Conservation (phyloP, 2,888 invertebrate genomes). For the Zelleria hepariella region DNA sequence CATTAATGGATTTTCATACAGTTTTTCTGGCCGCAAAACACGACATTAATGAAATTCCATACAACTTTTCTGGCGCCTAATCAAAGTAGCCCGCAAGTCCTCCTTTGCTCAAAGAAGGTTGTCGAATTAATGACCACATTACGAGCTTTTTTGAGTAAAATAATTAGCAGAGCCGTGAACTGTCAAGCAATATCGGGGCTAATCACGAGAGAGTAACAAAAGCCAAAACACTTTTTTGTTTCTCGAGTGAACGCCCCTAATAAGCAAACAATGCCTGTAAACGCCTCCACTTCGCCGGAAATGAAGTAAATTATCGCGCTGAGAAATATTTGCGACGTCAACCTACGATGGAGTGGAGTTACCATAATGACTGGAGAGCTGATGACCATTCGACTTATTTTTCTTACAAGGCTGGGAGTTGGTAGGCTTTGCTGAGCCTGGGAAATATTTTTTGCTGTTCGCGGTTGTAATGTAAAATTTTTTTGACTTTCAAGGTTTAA, state of each 20-base stretch:
- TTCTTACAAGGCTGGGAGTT: background rate
- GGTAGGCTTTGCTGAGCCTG: too few relatives aligned
- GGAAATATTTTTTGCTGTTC: background rate
- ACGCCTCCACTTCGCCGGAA: background rate
- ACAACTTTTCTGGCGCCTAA: too few relatives aligned
- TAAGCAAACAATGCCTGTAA: conserved; percentile 6
- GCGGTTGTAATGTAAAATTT: background rate
- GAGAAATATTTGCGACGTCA: background rate
- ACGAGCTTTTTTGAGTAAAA: background rate
- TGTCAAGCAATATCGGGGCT: background rate
- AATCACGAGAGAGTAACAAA: background rate
- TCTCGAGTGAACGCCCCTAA: conserved; percentile 4
- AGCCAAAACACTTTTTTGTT: background rate
- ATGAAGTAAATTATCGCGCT: conserved; percentile 10
- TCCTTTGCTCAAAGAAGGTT: too few relatives aligned
- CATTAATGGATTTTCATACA: too few relatives aligned
- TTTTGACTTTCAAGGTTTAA: background rate
- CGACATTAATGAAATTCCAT: too few relatives aligned
- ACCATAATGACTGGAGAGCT: background rate
- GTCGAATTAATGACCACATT: background rate
- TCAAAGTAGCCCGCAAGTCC: too few relatives aligned
- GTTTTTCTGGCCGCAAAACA: too few relatives aligned
- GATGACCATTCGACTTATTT: background rate
- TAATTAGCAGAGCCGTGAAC: background rate
- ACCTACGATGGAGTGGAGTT: background rate